These are phyloP conservation scores for Malurus leucopterus DNA, from an alignment of 2,797 vertebrate species.

Conservation along the genomic window DNA sequence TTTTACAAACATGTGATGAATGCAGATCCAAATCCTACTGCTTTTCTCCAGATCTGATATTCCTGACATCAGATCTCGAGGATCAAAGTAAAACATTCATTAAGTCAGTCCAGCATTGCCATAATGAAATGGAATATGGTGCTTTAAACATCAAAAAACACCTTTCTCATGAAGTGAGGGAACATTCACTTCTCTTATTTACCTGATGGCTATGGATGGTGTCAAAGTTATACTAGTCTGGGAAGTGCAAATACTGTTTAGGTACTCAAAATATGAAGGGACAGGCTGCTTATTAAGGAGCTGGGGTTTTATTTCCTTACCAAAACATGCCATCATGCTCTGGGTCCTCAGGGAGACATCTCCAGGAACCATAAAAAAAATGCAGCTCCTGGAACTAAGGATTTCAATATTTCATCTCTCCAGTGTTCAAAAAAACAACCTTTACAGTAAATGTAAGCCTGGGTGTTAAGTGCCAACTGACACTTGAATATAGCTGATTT, in stretches of 20 bases:
- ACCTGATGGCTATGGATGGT: not conserved
- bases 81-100: conserved; percentile 60
- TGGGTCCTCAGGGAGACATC: conserved; percentile 1
- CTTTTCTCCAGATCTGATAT: conserved; percentile 1
- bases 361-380: conserved; percentile 48
- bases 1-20: conserved; percentile 54
- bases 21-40: conserved; percentile 12
- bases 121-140: conserved; percentile 30
- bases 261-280: conserved; percentile 8
- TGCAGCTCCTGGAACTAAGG: conserved; percentile 17
- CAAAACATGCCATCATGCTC: not conserved
- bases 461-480: conserved; percentile 32
- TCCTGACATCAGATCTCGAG: conserved; percentile 38
- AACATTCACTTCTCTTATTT: not conserved
- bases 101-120: conserved; percentile 17
- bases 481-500: not conserved
- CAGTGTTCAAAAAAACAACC: not conserved
- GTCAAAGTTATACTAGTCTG: not conserved
- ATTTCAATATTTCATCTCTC: conserved; percentile 50
- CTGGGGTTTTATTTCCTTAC: conserved; percentile 34
- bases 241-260: conserved; percentile 14
- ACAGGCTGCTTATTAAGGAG: not conserved
- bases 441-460: not conserved
- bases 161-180: not conserved
- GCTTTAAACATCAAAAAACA: conserved; percentile 33